A percentile compares a stretch with the other conserved stretches of the same genome.
Evolutionary conservation across 2,113 vertebrate species (phyloP).

Genomic region (Potamarius usumacintae): DNA sequence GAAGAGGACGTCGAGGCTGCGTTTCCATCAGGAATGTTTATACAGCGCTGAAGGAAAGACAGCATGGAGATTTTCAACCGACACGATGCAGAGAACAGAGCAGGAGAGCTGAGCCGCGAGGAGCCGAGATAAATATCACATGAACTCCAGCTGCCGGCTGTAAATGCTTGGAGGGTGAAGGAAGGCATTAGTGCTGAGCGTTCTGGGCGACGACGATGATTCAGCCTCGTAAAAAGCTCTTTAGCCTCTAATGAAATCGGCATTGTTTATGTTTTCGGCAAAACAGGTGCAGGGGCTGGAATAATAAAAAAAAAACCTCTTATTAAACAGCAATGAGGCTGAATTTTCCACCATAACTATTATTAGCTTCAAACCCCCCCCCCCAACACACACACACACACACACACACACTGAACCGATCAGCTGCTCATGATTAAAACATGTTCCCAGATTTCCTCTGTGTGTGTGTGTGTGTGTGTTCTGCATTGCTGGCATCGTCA

Average conservation of each 20-base stretch:
- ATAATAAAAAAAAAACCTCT: constrained; percentile 3
- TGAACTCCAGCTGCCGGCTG: constrained; percentile 27
- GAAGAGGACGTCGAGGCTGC: neutral
- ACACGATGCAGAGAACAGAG: neutral
- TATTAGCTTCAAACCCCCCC: constrained; percentile 15
- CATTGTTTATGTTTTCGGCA: constrained; percentile 38
- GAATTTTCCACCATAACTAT: constrained; percentile 42
- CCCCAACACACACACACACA: no score
- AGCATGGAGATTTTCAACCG: neutral
- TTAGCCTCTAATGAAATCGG: constrained; percentile 40
- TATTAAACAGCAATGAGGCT: constrained; percentile 36
- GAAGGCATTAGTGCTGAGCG: constrained; percentile 21
- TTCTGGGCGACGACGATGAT: constrained; percentile 27
- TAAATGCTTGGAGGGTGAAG: constrained; percentile 37
- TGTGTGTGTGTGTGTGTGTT: constrained; percentile 9
- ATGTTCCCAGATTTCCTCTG: neutral
- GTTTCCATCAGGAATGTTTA: neutral
- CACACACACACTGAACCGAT: no score
- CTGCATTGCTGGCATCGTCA: neutral
- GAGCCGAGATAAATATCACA: constrained; percentile 9
- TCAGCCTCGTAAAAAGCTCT: constrained; percentile 41
- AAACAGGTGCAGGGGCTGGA: constrained; percentile 33
- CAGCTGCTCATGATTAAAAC: no score
- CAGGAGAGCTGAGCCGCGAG: neutral
- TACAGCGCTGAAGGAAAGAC: neutral